Base-by-base conservation (phyloP, 1,140 invertebrate species). In the Drosophila suzukii region DNA sequence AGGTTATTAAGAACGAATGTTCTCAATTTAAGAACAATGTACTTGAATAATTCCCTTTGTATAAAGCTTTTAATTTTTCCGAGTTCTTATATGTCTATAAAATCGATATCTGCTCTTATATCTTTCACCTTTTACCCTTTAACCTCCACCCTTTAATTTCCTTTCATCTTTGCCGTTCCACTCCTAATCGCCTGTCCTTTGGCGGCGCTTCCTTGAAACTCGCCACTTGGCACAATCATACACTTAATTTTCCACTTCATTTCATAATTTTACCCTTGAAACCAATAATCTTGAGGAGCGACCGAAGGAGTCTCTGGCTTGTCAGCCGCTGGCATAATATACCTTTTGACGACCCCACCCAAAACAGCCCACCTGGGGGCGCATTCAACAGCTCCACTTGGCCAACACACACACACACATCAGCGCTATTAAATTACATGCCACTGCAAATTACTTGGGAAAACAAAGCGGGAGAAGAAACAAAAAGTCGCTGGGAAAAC, bases 171-270 rank as follows among this genome's bases (percentile, higher is more conserved):
- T 36, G n/a, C 38, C 30, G 24, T 34, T 36, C 13, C 32, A 12
- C 41, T 50, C 12, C 44, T 46, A 65, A 36, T 44, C 47, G 55
- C 17, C 60, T 66, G 51, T 43, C 24, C 60, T 76, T 67, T 54
- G 36, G 24, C 41, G 34, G 32, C 15, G 53, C 54, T 58, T 58
- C 65, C 41, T 56, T 43, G 46, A 8, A 53, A 44, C 30, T 75
- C 53, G 39, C 41, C 55, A 58, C 73, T 76, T 67, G 73, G 62
- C 73, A 67, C 73, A 76, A 76, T 76, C 73, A 67, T 65, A 66
- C 73, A 76, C 73, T 76, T 76, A 58, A 76, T 76, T 76, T 76
- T 76, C 75, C 75, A 77, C 75, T 77, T 77, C 75, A 77, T 77
- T 78, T 77, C 63, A 77, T 78, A 77, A 77, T 78, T 77, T 78